A percentile compares a stretch with the other conserved stretches of the same genome.
phyloP scores from a whole-genome alignment of 53 echinoderm and acorn worm species.

The Echinometra lucunter region DNA sequence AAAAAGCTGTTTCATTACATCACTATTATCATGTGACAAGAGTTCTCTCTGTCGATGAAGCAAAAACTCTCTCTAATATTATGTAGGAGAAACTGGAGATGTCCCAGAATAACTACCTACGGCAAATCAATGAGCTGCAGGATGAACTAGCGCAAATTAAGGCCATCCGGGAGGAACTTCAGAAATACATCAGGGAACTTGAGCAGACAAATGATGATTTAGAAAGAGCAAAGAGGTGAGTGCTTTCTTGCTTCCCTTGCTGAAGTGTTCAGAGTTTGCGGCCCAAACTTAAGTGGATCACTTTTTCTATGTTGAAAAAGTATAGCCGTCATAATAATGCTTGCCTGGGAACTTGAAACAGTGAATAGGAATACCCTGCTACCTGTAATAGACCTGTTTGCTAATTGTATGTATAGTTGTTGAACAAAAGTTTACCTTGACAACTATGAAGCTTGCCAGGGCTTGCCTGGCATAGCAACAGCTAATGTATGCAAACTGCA shows the following conservation, averaged over 20 bases:
- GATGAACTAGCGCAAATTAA: conserved; percentile 97
- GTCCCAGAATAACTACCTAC: conserved; percentile 91
- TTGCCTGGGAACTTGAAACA: too few species aligned
- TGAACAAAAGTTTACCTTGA: too few species aligned
- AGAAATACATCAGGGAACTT: conserved; percentile 97
- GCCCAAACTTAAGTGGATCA: background rate
- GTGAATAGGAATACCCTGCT: too few species aligned
- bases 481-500: too few species aligned
- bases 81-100: conserved; percentile 92
- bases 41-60: background rate
- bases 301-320: too few species aligned
- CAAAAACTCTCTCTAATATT: conserved; percentile 23
- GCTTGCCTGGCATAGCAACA: too few species aligned
- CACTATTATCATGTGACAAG: background rate
- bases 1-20: background rate
- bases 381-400: too few species aligned
- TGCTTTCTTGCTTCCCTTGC: background rate
- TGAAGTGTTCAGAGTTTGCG: background rate
- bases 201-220: conserved; percentile 98
- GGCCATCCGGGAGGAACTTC: conserved; percentile 96
- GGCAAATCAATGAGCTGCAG: conserved; percentile 95
- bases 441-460: too few species aligned
- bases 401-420: too few species aligned
- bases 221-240: conserved; percentile 98
- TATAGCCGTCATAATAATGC: too few species aligned